These are phyloP conservation scores for Xestia xanthographa DNA, from an alignment of 2,888 invertebrate genomes.

Conservation along the genomic window DNA sequence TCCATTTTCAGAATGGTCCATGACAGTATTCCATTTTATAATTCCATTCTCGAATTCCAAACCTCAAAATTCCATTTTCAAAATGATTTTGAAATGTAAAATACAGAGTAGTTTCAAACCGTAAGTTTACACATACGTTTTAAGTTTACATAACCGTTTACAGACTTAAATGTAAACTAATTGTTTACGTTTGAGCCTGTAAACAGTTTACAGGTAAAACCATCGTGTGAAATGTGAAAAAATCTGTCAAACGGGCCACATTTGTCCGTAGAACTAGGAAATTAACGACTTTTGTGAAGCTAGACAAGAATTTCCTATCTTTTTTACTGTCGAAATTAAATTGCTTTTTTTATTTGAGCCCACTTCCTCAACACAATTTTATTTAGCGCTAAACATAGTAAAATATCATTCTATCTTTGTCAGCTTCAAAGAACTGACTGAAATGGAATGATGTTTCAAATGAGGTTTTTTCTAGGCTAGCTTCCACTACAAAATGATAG, in stretches of 20 bases:
- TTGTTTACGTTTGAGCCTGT: conserved; percentile 55
- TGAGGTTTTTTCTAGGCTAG: too few relatives aligned
- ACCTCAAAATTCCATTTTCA: conserved; percentile 15
- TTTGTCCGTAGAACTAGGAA: conserved; percentile 43
- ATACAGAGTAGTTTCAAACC: conserved; percentile 58
- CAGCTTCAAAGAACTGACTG: not conserved
- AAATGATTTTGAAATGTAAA: conserved; percentile 32
- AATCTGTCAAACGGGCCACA: conserved; percentile 67
- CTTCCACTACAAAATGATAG: too few relatives aligned
- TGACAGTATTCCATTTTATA: conserved; percentile 32
- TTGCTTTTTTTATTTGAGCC: not conserved
- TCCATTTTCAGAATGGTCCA: conserved; percentile 37
- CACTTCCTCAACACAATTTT: not conserved
- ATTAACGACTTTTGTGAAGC: conserved; percentile 44
- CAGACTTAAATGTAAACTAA: conserved; percentile 50
- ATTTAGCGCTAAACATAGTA: not conserved
- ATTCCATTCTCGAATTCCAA: conserved; percentile 29
- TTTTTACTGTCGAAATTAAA: not conserved
- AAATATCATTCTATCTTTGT: conserved; percentile 1
- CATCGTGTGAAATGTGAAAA: conserved; percentile 69
- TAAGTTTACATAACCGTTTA: conserved; percentile 36
- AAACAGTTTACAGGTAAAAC: conserved; percentile 58
- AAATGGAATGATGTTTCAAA: not conserved
- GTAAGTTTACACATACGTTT: conserved; percentile 54
- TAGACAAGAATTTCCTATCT: not conserved